Evolutionary conservation across 2,113 vertebrate species (phyloP), one percentile per base, ranked within the genome.

Genomic region (Melanocharis versteri): DNA sequence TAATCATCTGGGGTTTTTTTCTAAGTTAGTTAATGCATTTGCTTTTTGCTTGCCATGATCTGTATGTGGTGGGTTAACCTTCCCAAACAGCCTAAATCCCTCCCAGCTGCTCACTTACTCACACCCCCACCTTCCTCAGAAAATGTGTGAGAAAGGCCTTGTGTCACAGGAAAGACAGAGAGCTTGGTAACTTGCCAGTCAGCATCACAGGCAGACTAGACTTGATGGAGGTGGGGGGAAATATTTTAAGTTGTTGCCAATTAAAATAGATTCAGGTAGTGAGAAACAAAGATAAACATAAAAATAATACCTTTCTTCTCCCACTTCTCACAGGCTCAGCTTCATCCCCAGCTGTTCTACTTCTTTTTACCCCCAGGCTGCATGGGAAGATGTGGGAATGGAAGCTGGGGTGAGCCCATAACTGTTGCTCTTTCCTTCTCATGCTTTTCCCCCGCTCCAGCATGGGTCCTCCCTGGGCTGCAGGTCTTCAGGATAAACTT

Each of bases 371-470:
- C 9, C 3, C 6, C 4, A 39, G 19, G 19, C 0, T 61, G 21
- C n/a, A 20, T 1, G 11, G 11, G 13, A 20, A n/a, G 9, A 57
- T n/a, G 21, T 23, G 26, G 39, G 19, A 85, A 75, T 37, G 45
- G 48, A 44, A 68, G 13, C 0, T 54, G 28, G 6, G 3, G 7
- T 79, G 28, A 42, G 10, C 11, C 33, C 11, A 1, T 3, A 45
- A 31, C 37, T 21, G 10, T 9, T 4, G 2, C 40, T 61, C 6
- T 40, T 53, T 61, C 42, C 31, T 40, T 15, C 15, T 58, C 22
- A 3, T 11, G 2, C 9, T 16, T 61, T 48, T 31, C 28, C 23
- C 17, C 33, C 64, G 35, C 21, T 72, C 6, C 39, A 51, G 28
- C 3, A 11, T 18, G 44, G 6, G 6, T 68, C 6, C 31, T 61